Evolutionary conservation across 2,797 vertebrate species (phyloP).

Genomic region (Menidia menidia): DNA sequence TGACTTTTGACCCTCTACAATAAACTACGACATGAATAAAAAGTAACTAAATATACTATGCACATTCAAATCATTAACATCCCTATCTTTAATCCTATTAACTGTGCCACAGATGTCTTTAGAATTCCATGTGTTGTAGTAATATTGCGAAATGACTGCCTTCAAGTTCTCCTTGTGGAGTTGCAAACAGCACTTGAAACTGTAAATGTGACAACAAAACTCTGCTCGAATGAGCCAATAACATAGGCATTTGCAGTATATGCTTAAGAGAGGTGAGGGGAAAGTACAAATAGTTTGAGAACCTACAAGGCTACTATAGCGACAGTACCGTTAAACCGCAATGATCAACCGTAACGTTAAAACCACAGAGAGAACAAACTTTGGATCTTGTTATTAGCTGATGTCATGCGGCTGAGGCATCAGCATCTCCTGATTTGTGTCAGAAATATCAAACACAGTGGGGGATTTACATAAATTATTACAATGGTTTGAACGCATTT

Average conservation of each 20-base stretch:
- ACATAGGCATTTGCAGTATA: background rate
- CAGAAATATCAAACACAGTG: no score
- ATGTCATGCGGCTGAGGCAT: background rate
- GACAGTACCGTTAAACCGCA: background rate
- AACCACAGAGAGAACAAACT: background rate
- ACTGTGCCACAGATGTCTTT: background rate
- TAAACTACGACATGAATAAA: constrained; percentile 14
- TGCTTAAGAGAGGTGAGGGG: background rate
- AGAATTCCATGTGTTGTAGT: background rate
- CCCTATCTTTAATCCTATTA: background rate
- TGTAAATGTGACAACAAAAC: background rate
- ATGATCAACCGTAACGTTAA: constrained; percentile 1
- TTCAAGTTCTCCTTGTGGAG: background rate
- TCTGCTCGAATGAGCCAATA: constrained; percentile 1
- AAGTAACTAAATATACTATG: accelerated
- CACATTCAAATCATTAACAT: background rate
- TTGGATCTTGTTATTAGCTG: background rate
- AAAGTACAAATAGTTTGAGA: background rate
- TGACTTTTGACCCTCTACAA: constrained; percentile 38
- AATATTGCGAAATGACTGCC: background rate
- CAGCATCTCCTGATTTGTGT: no score
- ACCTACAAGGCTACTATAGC: background rate
- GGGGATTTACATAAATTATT: no score
- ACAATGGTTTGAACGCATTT: no score
- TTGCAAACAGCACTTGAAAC: background rate